Base-by-base conservation (phyloP, 1,140 invertebrate species). In the Anagrus nilaparvatae region DNA sequence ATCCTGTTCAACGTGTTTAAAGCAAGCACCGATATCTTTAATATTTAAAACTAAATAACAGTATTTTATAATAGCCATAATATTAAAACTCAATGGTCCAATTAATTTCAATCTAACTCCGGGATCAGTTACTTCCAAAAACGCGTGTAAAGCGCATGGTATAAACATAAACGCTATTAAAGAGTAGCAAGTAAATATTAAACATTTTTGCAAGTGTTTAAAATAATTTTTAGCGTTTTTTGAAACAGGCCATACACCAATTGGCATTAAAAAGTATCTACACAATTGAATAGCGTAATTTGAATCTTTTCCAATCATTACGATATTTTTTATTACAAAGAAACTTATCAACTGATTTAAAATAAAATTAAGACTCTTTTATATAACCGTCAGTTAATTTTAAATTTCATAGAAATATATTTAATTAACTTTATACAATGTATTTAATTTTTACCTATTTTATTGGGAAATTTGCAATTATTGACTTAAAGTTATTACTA, bases 51-150 rank as follows among this genome's bases (percentile, higher is more conserved):
- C 46, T 0, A 64, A 18, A 1, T 35, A 56, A 4, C 33, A 51
- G 6, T 63, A 61, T 18, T 64, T 64, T 0, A 46, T 12, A 4
- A 60, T 43, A 2, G 53, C 53, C 55, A 61, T 60, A 4, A 54
- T 4, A 17, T 52, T 52, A 38, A 64, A 64, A n/a, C 47, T 60
- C 23, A 61, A 13, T 0, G 60, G 54, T 3, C 60, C 61, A 2
- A 50, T 49, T 0, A 61, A 41, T 23, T 57, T 61, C 3, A 63
- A 19, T 13, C 38, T 58, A 0, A 51, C 29, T 18, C 51, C 47
- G 1, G 25, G 21, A 21, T 60, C 42, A 3, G 59, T 43, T 3
- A 56, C 48, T 5, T 59, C 55, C 3, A 58, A 28, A 9, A 53
- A 47, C 6, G 51, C 49, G 29, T 56, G 49, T 14, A 54, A 40